These are phyloP conservation scores for Bhutanitis thaidina DNA, from an alignment of 2,888 invertebrate genomes.

Conservation along the genomic window DNA sequence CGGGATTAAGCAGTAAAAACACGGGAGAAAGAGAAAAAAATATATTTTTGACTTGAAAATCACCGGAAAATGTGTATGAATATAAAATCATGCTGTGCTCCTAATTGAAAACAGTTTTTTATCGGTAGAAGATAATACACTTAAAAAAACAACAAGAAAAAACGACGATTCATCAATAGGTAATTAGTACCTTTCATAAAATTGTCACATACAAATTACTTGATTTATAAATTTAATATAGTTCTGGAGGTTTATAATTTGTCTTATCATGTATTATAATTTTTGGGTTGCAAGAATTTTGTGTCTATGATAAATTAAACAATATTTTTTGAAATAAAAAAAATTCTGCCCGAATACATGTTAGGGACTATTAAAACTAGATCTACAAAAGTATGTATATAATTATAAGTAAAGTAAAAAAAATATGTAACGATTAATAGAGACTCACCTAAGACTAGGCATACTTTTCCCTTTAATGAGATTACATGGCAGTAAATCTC, in stretches of 20 bases:
- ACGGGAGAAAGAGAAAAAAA: constrained; percentile 70
- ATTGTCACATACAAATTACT: too few species aligned
- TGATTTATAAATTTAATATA: too few species aligned
- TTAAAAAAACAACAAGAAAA: constrained; percentile 14
- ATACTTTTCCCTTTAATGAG: constrained; percentile 97
- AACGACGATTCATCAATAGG: too few species aligned
- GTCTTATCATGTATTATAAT: too few species aligned
- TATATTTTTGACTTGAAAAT: constrained; percentile 60
- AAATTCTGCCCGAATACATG: background rate
- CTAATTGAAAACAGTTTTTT: constrained; percentile 25
- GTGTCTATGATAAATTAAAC: too few species aligned
- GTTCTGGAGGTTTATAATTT: too few species aligned
- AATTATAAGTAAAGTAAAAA: constrained; percentile 13
- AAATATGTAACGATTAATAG: constrained; percentile 13
- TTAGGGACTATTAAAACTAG: constrained; percentile 17
- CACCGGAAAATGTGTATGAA: constrained; percentile 48
- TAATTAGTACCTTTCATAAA: too few species aligned
- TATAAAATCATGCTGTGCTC: constrained; percentile 67
- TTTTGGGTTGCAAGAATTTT: too few species aligned
- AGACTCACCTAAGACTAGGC: constrained; percentile 93
- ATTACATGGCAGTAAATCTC: constrained; percentile 80
- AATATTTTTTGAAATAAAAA: background rate
- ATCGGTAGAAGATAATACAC: constrained; percentile 13
- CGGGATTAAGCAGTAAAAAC: constrained; percentile 68
- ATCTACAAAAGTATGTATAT: constrained; percentile 24